phyloP scores from a whole-genome alignment of 2,113 vertebrate genomes.

The Mirounga angustirostris region DNA sequence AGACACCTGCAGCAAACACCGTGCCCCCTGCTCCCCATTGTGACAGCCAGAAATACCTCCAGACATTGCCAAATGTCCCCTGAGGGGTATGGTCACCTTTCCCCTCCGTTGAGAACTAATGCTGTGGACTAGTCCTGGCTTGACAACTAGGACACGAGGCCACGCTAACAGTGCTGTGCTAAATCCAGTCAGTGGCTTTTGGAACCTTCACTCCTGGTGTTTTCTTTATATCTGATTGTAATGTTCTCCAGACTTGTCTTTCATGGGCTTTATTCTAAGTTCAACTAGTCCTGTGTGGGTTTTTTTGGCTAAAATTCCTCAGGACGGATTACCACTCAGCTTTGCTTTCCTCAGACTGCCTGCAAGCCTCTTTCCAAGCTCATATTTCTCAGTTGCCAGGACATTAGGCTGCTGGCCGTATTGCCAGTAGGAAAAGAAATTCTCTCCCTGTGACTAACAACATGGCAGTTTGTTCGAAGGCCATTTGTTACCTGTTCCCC shows the following conservation, averaged over 20 bases:
- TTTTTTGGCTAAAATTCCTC: slow-evolving; percentile 65
- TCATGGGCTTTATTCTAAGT: slow-evolving; percentile 55
- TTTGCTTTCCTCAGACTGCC: slow-evolving; percentile 62
- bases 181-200: slow-evolving; percentile 6
- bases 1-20: background rate
- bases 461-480: background rate
- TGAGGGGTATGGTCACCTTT: background rate
- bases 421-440: slow-evolving; percentile 63
- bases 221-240: slow-evolving; percentile 52
- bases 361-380: slow-evolving; percentile 68
- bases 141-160: background rate
- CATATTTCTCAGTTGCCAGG: slow-evolving; percentile 75
- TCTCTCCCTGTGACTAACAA: slow-evolving; percentile 29
- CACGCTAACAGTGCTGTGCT: background rate
- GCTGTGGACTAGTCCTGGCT: background rate
- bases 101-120: background rate
- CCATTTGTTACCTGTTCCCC: slow-evolving; percentile 56
- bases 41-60: background rate
- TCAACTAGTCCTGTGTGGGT: slow-evolving; percentile 38
- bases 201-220: slow-evolving; percentile 52
- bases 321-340: slow-evolving; percentile 67
- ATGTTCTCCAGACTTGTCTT: slow-evolving; percentile 64
- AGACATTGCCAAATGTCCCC: background rate
- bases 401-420: slow-evolving; percentile 56
- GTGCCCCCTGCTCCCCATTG: background rate